Base-by-base conservation (phyloP, 2,797 vertebrate species). In the Artibeus lituratus region DNA sequence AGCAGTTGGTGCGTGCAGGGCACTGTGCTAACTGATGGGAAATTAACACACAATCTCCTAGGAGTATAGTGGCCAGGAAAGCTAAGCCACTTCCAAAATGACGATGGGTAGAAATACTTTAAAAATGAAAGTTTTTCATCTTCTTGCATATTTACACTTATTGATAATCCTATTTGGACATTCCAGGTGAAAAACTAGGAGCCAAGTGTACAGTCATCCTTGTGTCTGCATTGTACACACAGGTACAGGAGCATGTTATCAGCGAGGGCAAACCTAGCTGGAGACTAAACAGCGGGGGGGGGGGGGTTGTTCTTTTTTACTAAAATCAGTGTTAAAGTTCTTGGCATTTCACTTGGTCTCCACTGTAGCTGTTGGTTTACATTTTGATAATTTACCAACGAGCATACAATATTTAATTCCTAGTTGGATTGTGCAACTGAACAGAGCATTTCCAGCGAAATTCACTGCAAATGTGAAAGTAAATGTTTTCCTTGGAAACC, bases 401-500 rank as follows among this genome's bases (percentile, higher is more conserved):
- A 97, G 91, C 84, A 51, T 92, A 76, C 85, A 90, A 84, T 85
- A 86, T 94, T 98, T 92, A 92, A 98, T 97, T 98, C 94, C 32
- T 90, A 49, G 85, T 89, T 88, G 86, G 21, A 0, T 96, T 97
- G 96, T 0, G 35, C 94, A 98, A 95, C 94, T 10, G 15, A 94
- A 83, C 2, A 11, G 1, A 9, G 92, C 95, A 84, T 96, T 97
- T 95, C 94, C 97, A 90, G 93, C 1, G 53, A 84, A 97, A 92
- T 78, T 94, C 62, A 69, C 95, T 83, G 94, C 96, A 90, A 88
- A 88, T 91, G 96, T 70, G 39, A 97, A 97, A 97, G 59, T 92
- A 97, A 97, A 49, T 94, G 29, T 96, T 94, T 97, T 96, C 94
- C 86, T 97, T 55, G 94, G 97, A 96, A 98, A 92, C 67, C 4